Conservation (phyloP, 2,797 vertebrate species). For the Sebastes minor region DNA sequence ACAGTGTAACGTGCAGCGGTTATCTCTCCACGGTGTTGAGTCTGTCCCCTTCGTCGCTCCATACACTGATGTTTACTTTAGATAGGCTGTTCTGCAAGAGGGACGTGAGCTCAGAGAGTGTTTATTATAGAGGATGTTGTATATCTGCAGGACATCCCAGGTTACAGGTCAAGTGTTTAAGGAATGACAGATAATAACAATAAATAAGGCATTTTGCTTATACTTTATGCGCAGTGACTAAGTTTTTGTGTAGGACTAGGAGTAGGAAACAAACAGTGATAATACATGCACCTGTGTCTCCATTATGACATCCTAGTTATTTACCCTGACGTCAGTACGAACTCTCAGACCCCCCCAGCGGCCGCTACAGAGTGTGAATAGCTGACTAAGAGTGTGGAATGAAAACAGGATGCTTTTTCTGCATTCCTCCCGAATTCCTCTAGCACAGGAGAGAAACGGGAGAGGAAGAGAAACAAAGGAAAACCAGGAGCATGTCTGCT, state of each 20-base stretch:
- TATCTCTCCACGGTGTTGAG: conserved; percentile 38
- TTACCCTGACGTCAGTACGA: conserved; percentile 50
- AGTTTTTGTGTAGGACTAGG: not conserved
- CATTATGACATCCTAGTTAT: conserved; percentile 14
- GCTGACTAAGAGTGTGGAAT: conserved; percentile 72
- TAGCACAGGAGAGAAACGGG: conserved; percentile 31
- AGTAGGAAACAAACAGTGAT: not conserved
- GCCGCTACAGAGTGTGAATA: conserved; percentile 37
- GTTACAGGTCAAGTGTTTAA: conserved; percentile 36
- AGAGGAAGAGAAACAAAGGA: conserved; percentile 68
- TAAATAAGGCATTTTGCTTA: not conserved
- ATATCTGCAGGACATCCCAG: conserved; percentile 50
- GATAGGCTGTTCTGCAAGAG: conserved; percentile 40
- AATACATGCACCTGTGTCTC: conserved; percentile 24
- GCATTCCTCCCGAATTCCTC: conserved; percentile 80
- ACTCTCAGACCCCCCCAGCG: conserved; percentile 6
- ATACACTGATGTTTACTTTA: conserved; percentile 63
- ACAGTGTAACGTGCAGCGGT: not conserved
- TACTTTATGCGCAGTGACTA: not conserved
- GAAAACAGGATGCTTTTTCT: conserved; percentile 83
- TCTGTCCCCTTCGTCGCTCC: conserved; percentile 29
- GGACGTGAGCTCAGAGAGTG: conserved; percentile 28
- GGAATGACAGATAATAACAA: not conserved
- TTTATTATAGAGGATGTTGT: conserved; percentile 56
- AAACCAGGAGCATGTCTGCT: conserved; percentile 66